These are phyloP conservation scores for Erythrocercus mccallii DNA, from an alignment of 2,113 vertebrate genomes.

Conservation along the genomic window DNA sequence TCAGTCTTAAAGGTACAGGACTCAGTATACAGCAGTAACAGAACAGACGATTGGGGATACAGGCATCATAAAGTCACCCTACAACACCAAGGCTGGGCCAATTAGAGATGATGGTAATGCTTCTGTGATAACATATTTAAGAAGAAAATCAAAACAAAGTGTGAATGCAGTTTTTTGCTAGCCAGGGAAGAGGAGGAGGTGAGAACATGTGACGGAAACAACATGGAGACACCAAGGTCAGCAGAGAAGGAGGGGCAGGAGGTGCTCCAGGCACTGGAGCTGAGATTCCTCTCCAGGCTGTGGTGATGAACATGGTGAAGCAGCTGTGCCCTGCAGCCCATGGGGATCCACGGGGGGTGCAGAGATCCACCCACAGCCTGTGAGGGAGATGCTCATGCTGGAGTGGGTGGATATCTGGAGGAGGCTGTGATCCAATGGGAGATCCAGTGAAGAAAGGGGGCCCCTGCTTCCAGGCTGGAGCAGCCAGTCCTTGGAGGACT, in stretches of 20 bases:
- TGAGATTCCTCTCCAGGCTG: neutral
- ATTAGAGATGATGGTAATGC: neutral
- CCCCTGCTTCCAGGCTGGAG: neutral
- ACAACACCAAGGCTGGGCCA: too few species aligned
- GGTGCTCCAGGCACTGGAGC: rapidly evolving
- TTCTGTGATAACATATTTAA: neutral
- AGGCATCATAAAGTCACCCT: too few species aligned
- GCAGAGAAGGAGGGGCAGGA: neutral
- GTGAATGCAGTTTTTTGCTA: neutral
- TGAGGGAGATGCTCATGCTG: rapidly evolving
- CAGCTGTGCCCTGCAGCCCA: neutral
- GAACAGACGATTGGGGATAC: too few species aligned
- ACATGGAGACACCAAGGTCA: neutral
- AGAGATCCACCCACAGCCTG: neutral
- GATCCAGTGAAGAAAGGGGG: rapidly evolving
- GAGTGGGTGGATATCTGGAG: neutral
- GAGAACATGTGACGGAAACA: neutral
- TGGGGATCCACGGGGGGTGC: neutral
- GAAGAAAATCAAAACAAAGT: neutral
- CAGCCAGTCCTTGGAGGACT: neutral
- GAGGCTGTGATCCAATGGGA: neutral
- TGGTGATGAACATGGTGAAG: neutral
- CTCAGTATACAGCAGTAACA: too few species aligned
- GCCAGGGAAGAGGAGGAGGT: neutral
- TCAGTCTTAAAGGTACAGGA: too few species aligned